Evolutionary conservation across 2,888 invertebrate species (phyloP), one percentile per base, ranked within the genome.

Genomic region (Tortrix viridana): DNA sequence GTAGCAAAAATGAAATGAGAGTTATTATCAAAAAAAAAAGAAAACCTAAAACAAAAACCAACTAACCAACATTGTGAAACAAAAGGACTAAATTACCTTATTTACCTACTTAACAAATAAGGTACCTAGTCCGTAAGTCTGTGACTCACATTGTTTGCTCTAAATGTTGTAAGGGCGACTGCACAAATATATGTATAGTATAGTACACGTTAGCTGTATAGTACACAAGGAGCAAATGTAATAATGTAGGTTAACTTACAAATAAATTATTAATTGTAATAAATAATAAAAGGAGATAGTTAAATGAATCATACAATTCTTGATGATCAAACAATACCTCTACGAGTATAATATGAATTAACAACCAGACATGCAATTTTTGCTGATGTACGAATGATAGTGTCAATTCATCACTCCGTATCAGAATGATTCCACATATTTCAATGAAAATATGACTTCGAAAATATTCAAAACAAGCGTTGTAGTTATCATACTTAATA

Each of bases 371-470:
- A 0, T 26, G 1, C 23, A 7, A 26, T 9, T 26, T 26, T 26
- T 26, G 26, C 7, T 26, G 26, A 26, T 26, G 26, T 9, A 22
- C 22, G 2, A 3, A 9, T 26, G n/a, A 38, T 12, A 49, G n/a
- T 23, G 41, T 18, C 32, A 48, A 43, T 19, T 41, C 54, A 49
- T 49, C 9, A 32, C 32, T 9, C 32, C 32, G 32, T 12, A 60
- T 48, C 16, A 12, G 48, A 41, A 60, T 54, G n/a, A 54, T 44
- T 22, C 12, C 19, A 19, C 22, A 20, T 3, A 54, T 26, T 48
- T 20, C 46, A 60, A 26, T 60, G 20, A 54, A 41, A 22, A 16
- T 26, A 41, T 54, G 54, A 60, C 48, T 48, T 14, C 2, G 48
- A 47, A 54, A 16, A 20, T 26, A 47, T 41, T 48, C n/a, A 47